Evolutionary conservation across 2,797 vertebrate species (phyloP).

Genomic region (Odontamblyopus lacepedii): DNA sequence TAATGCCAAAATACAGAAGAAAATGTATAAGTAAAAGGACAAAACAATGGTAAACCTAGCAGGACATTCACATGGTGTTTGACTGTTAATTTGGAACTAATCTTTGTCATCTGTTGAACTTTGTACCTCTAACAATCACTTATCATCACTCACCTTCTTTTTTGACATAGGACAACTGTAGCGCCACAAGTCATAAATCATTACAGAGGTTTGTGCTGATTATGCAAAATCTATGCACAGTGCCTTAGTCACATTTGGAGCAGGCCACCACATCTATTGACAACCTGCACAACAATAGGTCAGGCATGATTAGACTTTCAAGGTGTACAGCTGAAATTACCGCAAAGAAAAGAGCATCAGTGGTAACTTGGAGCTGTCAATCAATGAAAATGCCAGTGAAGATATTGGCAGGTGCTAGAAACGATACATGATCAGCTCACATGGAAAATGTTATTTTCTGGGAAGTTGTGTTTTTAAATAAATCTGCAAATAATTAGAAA

Average conservation of each 20-base stretch:
- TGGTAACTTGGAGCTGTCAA: constrained; percentile 41
- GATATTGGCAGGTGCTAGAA: constrained; percentile 35
- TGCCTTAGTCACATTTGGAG: not conserved
- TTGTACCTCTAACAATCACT: not conserved
- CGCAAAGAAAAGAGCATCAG: constrained; percentile 26
- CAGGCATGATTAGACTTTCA: constrained; percentile 14
- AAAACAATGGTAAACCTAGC: no score
- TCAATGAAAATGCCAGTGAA: constrained; percentile 42
- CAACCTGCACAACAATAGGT: constrained; percentile 17
- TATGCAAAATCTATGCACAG: not conserved
- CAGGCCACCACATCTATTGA: constrained; percentile 15
- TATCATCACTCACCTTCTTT: not conserved
- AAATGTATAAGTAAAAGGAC: no score
- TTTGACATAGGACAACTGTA: not conserved
- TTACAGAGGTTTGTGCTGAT: not conserved
- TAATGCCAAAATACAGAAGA: no score
- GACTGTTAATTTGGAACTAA: no score
- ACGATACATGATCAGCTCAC: constrained; percentile 14
- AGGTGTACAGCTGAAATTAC: constrained; percentile 28
- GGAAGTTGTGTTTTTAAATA: not conserved
- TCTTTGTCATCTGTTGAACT: no score
- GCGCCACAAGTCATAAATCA: not conserved
- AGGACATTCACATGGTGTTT: no score
- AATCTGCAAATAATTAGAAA: not conserved
- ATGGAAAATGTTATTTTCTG: not conserved